Percentiles rank a stretch among this genome's conserved stretches.
Conservation (phyloP, 2,888 invertebrate genomes). For the Shargacucullia verbasci region DNA sequence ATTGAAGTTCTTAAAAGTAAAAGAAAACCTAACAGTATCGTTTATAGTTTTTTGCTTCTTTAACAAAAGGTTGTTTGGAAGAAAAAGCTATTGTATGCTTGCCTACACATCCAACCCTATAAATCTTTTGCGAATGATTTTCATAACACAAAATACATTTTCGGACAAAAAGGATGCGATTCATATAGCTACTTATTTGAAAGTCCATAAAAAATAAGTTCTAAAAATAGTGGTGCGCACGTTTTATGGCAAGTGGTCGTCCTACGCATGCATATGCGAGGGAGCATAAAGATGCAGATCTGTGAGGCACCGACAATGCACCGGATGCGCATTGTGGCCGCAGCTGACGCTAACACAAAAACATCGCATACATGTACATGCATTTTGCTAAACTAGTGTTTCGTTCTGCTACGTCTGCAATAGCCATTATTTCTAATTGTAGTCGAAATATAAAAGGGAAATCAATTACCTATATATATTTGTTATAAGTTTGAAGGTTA, state of each 20-base stretch:
- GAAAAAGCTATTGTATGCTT: no score
- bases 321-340: conserved; percentile 65
- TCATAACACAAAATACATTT: background rate
- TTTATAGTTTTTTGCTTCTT: no score
- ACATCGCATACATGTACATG: conserved; percentile 37
- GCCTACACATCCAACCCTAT: background rate
- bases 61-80: no score
- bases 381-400: conserved; percentile 24
- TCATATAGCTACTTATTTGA: no score
- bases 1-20: no score
- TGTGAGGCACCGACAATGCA: conserved; percentile 57
- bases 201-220: conserved; percentile 8
- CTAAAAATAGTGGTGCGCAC: conserved; percentile 18
- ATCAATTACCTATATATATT: background rate
- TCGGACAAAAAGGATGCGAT: background rate
- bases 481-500: background rate
- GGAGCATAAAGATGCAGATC: conserved; percentile 74
- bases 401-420: conserved; percentile 19
- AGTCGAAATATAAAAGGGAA: conserved; percentile 1
- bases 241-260: conserved; percentile 27
- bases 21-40: no score
- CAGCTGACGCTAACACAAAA: conserved; percentile 50
- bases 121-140: background rate
- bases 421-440: background rate
- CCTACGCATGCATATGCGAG: conserved; percentile 52